phyloP scores from a whole-genome alignment of 2,888 invertebrate genomes.

The Emmelina monodactyla region DNA sequence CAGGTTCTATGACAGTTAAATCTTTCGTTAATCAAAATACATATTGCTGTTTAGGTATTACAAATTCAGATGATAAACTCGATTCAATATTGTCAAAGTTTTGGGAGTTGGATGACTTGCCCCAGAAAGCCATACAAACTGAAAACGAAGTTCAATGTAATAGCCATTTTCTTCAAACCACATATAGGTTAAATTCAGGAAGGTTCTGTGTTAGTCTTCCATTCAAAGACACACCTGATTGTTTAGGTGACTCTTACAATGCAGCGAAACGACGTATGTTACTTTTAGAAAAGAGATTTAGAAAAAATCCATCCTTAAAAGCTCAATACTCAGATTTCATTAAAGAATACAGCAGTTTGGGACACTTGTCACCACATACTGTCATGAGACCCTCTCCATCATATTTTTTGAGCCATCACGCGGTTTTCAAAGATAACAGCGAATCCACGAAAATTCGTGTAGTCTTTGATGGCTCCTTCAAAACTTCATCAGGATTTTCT shows the following conservation, averaged over 20 bases:
- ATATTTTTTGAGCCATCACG: constrained; percentile 6
- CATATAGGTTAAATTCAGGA: constrained; percentile 3
- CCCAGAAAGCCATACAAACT: not conserved
- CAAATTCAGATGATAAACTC: not conserved
- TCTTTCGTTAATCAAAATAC: constrained; percentile 1
- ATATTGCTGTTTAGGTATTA: not conserved
- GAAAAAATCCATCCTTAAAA: constrained; percentile 4
- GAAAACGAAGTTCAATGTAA: constrained; percentile 2
- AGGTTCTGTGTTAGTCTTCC: constrained; percentile 6
- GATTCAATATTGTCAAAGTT: constrained; percentile 2
- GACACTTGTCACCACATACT: constrained; percentile 8
- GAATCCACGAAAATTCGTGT: constrained; percentile 4
- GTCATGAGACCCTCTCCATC: not conserved
- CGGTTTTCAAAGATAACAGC: constrained; percentile 3
- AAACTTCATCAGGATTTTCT: too few species aligned
- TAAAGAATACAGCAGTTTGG: constrained; percentile 9
- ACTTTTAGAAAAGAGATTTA: constrained; percentile 9
- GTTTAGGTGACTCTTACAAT: constrained; percentile 11
- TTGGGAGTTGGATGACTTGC: constrained; percentile 6
- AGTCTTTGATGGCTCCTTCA: constrained; percentile 5
- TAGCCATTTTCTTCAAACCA: constrained; percentile 7
- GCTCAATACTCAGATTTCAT: constrained; percentile 12
- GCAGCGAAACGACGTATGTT: constrained; percentile 11
- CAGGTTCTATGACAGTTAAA: constrained; percentile 5
- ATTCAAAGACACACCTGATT: constrained; percentile 8